Evolutionary conservation across 2,888 invertebrate species (phyloP), one percentile per base, ranked within the genome.

Genomic region (Thereva nobilitata): DNA sequence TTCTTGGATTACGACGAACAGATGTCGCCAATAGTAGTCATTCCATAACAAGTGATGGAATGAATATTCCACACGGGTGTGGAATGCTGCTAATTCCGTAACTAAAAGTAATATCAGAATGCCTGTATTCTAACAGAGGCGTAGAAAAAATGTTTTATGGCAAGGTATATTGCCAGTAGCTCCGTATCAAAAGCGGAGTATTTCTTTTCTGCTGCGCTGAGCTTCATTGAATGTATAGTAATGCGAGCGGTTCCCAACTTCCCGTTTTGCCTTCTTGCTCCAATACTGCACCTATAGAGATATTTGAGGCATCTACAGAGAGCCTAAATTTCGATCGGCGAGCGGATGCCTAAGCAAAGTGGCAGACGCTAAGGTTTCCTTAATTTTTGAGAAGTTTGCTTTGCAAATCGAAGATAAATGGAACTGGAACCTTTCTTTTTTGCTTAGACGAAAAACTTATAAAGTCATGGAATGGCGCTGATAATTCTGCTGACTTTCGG

Each of bases 161-260:
- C 67, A 1, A 64, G 47, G 49, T 73, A 75, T 4, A 74, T 72
- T 0, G 74, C 73, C 1, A 74, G 69, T 3, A 75, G 64, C 63
- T 75, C 74, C 4, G 72, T 44, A 35, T 74, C 73, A 56, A 71
- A 74, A 1, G 74, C 67, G 49, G 72, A 71, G 69, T 75, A 76
- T 23, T 72, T 74, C 2, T 4, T 45, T 65, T 76, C 72, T 0
- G 75, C 59, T 0, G 64, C 34, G 9, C 55, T 69, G 1, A 76
- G 66, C 57, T 75, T 74, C 57, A 66, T 72, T 0, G 74, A 72
- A 67, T 73, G 75, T 42, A 75, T n/a, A n/a, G n/a, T n/a, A n/a
- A 76, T 0, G 59, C 68, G 2, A 74, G 64, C 4, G 74, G 73
- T 56, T 72, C 47, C 74, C 74, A 74, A 0, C 4, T 41, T 4